phyloP scores from a whole-genome alignment of 1,140 invertebrate species.

The Bombus cullumanus region DNA sequence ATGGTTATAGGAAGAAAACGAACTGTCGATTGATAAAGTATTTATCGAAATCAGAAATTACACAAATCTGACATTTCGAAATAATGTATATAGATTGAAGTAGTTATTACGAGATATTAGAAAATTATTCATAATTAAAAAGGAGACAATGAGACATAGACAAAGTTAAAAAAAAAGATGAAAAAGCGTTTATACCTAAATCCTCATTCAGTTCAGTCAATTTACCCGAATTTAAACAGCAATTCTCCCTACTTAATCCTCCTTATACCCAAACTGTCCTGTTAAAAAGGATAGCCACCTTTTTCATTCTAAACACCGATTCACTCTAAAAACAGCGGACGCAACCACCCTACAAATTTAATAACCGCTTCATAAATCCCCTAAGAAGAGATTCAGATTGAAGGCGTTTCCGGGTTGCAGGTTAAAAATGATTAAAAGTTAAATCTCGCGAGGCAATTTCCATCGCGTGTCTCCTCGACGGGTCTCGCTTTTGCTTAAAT shows the following conservation, averaged over 20 bases:
- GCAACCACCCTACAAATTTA: not conserved
- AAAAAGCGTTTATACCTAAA: no score
- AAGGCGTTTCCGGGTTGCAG: not conserved
- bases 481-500: not conserved
- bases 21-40: not conserved
- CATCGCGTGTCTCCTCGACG: not conserved
- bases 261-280: not conserved
- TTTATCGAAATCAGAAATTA: not conserved
- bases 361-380: not conserved
- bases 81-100: no score
- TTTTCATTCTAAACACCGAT: no score
- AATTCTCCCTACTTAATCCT: not conserved
- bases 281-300: not conserved
- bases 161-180: no score
- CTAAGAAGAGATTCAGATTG: not conserved
- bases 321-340: not conserved
- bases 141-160: no score
- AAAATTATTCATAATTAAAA: no score
- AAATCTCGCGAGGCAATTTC: constrained; percentile 8
- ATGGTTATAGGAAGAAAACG: not conserved
- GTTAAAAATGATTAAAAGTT: not conserved
- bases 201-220: not conserved
- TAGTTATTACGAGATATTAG: no score
- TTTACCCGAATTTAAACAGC: not conserved
- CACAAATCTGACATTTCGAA: not conserved